Evolutionary conservation across 2,113 vertebrate species (phyloP), one percentile per base, ranked within the genome.

Genomic region (Halichoeres trimaculatus): DNA sequence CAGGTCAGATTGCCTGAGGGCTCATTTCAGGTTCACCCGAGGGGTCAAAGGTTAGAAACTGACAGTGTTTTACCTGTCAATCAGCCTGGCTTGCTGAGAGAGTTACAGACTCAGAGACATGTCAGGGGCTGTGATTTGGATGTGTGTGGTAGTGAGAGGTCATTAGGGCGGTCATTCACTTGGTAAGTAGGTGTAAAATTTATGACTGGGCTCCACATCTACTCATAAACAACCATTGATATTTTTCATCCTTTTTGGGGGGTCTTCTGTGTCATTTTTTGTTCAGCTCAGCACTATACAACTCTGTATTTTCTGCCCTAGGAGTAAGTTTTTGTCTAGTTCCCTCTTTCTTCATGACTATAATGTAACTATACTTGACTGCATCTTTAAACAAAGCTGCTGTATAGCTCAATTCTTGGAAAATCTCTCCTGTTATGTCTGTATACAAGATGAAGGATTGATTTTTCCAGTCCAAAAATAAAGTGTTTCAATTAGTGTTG

Each of bases 41-140:
- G 9, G 43, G 85, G 81, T 89, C 65, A 80, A 30, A 78, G 80
- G 70, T 87, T 65, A 75, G 57, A 81, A 58, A 77, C 70, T 38
- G 58, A 71, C 78, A 78, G 57, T 71, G 63, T 76, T 85, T 87
- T 80, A 76, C 76, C 54, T 83, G 78, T 66, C 69, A 89, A 70
- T 89, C 88, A 84, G 48, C 45, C 5, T 2, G 6, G 26, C 52
- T 72, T 38, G 19, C 53, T 38, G 19, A 50, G 66, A 72, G 60
- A 81, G 58, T 45, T 40, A 76, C 38, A 59, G 72, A 56, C 48
- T 20, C 48, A 56, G 55, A 54, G 36, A 55, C 55, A 35, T 43
- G 70, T 62, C 19, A 19, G 51, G 59, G 47, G 80, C 24, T 9
- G 19, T 55, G 35, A 66, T 78, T 66, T 54, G 60, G 35, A 71